A percentile compares a stretch with the other conserved stretches of the same genome.
phyloP scores from a whole-genome alignment of 1,140 invertebrate genomes.

The Saxidomus purpurata region DNA sequence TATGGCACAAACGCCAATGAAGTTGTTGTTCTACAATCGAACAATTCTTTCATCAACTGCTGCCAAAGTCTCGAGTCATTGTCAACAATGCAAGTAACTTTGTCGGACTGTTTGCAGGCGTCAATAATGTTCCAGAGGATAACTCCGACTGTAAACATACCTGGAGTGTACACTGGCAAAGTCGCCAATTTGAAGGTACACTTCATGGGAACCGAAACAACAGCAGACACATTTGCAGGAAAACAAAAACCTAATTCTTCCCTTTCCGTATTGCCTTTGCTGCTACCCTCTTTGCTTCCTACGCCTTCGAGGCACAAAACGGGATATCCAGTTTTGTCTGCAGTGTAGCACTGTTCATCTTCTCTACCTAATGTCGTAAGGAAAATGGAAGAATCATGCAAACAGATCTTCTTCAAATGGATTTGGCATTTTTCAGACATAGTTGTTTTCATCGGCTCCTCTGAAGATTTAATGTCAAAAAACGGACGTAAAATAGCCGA shows the following conservation, averaged over 20 bases:
- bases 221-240: neutral
- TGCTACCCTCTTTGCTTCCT: neutral
- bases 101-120: neutral
- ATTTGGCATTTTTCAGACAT: neutral
- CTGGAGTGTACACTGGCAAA: neutral
- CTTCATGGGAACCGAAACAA: neutral
- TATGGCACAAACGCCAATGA: neutral
- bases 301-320: neutral
- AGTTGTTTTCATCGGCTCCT: neutral
- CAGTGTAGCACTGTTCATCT: neutral
- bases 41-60: neutral
- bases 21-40: neutral
- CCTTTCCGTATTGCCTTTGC: neutral
- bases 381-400: neutral
- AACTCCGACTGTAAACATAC: neutral
- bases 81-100: neutral
- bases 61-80: neutral
- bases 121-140: neutral
- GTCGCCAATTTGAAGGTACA: neutral
- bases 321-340: neutral
- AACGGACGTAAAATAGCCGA: neutral
- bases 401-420: neutral
- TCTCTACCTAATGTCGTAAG: neutral
- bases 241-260: neutral
- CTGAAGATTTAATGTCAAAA: neutral